These are phyloP conservation scores for Ptychochromis oligacanthus DNA, from an alignment of 2,113 vertebrate genomes.

Conservation along the genomic window DNA sequence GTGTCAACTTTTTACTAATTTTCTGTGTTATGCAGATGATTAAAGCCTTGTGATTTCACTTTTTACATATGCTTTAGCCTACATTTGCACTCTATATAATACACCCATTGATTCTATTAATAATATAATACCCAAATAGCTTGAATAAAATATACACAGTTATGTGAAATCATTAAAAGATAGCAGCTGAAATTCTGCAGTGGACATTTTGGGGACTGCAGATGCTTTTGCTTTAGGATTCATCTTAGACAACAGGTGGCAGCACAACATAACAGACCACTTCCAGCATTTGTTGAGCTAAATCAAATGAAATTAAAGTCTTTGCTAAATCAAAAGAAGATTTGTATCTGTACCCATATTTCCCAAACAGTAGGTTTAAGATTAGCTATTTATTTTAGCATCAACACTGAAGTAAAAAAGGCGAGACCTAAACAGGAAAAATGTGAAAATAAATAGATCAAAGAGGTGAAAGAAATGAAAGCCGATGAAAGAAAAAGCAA, in stretches of 20 bases:
- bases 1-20: neutral
- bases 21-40: neutral
- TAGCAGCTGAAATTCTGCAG: neutral
- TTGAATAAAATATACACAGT: neutral
- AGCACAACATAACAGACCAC: conserved; percentile 36
- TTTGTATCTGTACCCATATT: neutral
- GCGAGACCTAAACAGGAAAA: neutral
- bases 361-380: neutral
- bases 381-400: neutral
- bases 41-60: neutral
- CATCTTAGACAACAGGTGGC: conserved; percentile 56
- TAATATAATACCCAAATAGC: too few relatives aligned
- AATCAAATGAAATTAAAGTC: neutral
- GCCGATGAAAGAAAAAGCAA: neutral
- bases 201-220: neutral
- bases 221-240: neutral
- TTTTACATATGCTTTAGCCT: neutral
- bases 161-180: neutral
- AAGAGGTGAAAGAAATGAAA: neutral
- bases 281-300: neutral
- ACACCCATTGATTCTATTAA: neutral
- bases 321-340: neutral
- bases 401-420: neutral
- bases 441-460: neutral
- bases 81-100: neutral